Conservation (phyloP, 2,797 vertebrate genomes). For the Phyllotis vaccarum region DNA sequence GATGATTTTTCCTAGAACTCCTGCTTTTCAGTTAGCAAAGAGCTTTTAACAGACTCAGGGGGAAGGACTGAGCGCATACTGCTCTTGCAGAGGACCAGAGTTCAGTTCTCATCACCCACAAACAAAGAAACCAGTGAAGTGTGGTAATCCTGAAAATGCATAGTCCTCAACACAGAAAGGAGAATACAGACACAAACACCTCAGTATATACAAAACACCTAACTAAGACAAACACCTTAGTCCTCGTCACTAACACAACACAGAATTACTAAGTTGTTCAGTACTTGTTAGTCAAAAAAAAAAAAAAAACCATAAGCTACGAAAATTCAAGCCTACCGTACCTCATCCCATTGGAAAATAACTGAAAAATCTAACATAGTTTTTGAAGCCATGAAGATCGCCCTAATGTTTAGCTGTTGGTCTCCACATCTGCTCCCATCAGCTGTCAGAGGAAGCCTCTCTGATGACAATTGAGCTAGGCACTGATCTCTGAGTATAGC, state of each 20-base stretch:
- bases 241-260: not conserved
- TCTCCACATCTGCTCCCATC: no score
- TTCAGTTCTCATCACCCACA: not conserved
- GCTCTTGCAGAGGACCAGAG: not conserved
- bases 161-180: not conserved
- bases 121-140: not conserved
- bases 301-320: not conserved
- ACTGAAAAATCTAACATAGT: not conserved
- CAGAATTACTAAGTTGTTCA: not conserved
- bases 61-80: not conserved
- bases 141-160: not conserved
- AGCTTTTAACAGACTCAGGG: not conserved
- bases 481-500: no score
- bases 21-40: not conserved
- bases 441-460: no score
- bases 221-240: no score
- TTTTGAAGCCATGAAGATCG: not conserved
- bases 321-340: not conserved
- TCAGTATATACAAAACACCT: no score
- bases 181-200: not conserved
- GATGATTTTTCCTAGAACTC: not conserved
- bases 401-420: no score
- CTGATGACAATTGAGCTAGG: no score
- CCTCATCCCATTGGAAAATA: not conserved
- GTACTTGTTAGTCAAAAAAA: not conserved